Evolutionary conservation across 2,113 vertebrate genomes (phyloP), one percentile per base, ranked within the genome.

Genomic region (Bos javanicus): DNA sequence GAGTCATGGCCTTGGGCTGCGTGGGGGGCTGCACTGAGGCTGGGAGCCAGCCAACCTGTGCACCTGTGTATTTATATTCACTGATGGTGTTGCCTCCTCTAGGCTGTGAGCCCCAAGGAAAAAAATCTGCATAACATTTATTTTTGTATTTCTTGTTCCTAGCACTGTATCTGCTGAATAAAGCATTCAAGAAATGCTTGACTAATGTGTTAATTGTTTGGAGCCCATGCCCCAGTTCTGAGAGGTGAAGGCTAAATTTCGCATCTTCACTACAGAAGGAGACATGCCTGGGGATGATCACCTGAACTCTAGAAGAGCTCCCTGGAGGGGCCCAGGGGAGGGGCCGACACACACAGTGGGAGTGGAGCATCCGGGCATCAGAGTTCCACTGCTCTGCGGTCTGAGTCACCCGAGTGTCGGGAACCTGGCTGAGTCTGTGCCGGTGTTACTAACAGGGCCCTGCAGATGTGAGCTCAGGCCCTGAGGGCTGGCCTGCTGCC

Each of bases 331-430:
- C 33, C 36, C 11, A 8, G 23, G 28, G 48, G 7, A 84, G 28
- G 43, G 0, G 7, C 1, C 1, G 1, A 33, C 67, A 19, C 12
- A 17, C 36, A 23, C 1, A 0, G 4, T n/a, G 14, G 5, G 39
- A 2, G 9, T 25, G 28, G 5, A 2, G 16, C 7, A 26, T 33
- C 56, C 4, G 0, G 84, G 3, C 16, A 21, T 50, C 16, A 13
- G 52, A 86, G 39, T 83, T 48, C 39, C 7, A 57, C 26, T 14
- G n/a, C 26, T 14, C 36, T 1, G 56, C 14, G 17, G 23, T 46
- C 57, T 54, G 46, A 57, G 78, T 17, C 52, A 23, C 74, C n/a
- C 0, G 4, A 19, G 2, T 14, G 28, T 87, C 7, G 13, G 48
- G 39, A 26, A 14, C 36, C 74, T 56, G 48, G 4, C 21, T 28